Base-by-base conservation (phyloP, 2,888 invertebrate species). In the Hirtodrosophila trivittata region DNA sequence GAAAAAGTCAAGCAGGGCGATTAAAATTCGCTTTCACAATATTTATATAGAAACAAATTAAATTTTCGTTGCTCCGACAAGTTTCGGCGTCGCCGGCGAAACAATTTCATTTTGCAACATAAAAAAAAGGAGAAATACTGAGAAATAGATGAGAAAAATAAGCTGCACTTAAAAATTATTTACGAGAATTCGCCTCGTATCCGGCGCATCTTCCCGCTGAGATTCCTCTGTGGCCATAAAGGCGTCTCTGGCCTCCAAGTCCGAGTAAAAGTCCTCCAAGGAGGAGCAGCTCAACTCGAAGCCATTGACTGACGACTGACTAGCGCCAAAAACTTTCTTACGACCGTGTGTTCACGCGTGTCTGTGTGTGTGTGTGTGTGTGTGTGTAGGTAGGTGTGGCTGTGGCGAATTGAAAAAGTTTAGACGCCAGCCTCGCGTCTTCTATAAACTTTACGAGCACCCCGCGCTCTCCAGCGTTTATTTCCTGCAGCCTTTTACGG, bases 1-100 rank as follows among this genome's bases (percentile, higher is more conserved):
- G 49, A 60, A 72, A 50, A 51, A 75, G 62, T 52, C 65, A 56
- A 56, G 69, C 66, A 50, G 60, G 26, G 66, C 76, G 85, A 81
- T 81, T 84, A 81, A 81, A 81, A 81, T 82, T 81, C 81, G 70
- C 82, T 84, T 81, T 77, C 85, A 75, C 66, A 82, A 85, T 82
- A 82, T 82, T 85, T 82, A 80, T 82, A 77, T 78, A 77, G 73
- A 75, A 82, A 65, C 66, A 85, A 82, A 85, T 85, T 78, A 77
- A 78, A 82, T 82, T 82, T 82, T 66, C 76, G 65, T 64, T 66
- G 75, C 80, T 67, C 70, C 66, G 75, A 59, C 65, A 77, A 77
- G 67, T 80, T 81, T 57, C 13, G 54, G 33, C 33, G 41, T 12
- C 42, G 49, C 18, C 60, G 66, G 54, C 68, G 67, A 82, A 85